These are phyloP conservation scores for Macropodus opercularis DNA, from an alignment of 2,797 vertebrate species.

Conservation along the genomic window DNA sequence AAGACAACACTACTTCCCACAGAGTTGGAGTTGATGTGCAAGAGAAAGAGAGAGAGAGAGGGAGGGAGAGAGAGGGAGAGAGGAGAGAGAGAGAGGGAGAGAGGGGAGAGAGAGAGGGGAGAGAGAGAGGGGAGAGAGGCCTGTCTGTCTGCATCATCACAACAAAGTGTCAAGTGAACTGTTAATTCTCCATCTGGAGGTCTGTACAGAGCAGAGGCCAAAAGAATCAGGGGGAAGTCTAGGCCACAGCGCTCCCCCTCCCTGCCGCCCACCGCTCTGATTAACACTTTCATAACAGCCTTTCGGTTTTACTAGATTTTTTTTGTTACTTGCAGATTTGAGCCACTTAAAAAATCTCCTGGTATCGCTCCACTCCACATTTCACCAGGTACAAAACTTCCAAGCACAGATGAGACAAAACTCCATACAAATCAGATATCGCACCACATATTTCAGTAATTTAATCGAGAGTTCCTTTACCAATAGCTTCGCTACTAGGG, in stretches of 20 bases:
- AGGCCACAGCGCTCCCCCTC: conserved; percentile 60
- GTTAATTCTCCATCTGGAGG: conserved; percentile 65
- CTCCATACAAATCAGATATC: neutral
- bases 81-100: too few relatives aligned
- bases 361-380: neutral
- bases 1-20: conserved; percentile 2
- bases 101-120: too few relatives aligned
- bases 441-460: too few relatives aligned
- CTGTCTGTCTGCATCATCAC: conserved; percentile 53
- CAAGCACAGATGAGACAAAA: neutral
- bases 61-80: too few relatives aligned
- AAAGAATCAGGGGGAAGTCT: conserved; percentile 56
- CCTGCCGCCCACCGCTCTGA: conserved; percentile 44
- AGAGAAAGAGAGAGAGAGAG: conserved; percentile 11
- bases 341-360: neutral
- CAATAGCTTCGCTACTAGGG: neutral
- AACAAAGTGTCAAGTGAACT: conserved; percentile 54
- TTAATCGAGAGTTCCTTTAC: neutral
- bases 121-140: too few relatives aligned
- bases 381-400: too few relatives aligned
- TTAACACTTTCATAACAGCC: conserved; percentile 37
- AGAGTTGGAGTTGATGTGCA: conserved; percentile 12
- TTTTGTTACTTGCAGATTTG: neutral
- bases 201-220: conserved; percentile 23
- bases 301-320: conserved; percentile 16